These are phyloP conservation scores for Trachythela sp. DNA, from an alignment of 64 coral and sea anemone genomes.

Conservation along the genomic window DNA sequence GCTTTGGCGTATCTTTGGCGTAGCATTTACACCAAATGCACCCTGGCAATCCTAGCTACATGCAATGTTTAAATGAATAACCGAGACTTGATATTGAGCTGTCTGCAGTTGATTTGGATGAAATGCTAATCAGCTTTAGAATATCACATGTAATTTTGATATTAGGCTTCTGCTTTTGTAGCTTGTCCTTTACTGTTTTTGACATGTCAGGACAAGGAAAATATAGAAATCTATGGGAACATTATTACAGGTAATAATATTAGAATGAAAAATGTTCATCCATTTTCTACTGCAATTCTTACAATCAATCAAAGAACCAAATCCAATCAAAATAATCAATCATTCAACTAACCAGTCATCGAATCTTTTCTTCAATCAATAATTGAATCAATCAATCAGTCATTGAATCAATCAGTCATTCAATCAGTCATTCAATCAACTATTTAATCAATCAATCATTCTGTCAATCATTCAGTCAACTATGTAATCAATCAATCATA, in stretches of 20 bases:
- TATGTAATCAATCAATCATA: too few relatives aligned
- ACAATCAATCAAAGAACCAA: background rate
- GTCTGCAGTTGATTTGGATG: too few relatives aligned
- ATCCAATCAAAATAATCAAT: background rate
- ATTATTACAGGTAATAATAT: constrained; percentile 89
- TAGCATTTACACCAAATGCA: too few relatives aligned
- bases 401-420: too few relatives aligned
- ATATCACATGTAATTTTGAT: background rate
- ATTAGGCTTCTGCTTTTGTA: constrained; percentile 4
- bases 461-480: background rate
- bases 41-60: too few relatives aligned
- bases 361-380: too few relatives aligned
- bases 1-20: too few relatives aligned
- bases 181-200: constrained; percentile 92
- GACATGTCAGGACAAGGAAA: constrained; percentile 98
- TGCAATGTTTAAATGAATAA: background rate
- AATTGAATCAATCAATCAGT: too few relatives aligned
- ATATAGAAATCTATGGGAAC: constrained; percentile 95
- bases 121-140: background rate
- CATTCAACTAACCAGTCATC: too few relatives aligned
- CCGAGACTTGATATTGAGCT: background rate
- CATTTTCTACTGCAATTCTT: background rate
- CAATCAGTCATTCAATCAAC: background rate
- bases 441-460: background rate
- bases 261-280: background rate